Percentiles rank a stretch among this genome's conserved stretches.
Evolutionary conservation across 2,113 vertebrate genomes (phyloP).

Genomic region (Anser brachyrhynchus): DNA sequence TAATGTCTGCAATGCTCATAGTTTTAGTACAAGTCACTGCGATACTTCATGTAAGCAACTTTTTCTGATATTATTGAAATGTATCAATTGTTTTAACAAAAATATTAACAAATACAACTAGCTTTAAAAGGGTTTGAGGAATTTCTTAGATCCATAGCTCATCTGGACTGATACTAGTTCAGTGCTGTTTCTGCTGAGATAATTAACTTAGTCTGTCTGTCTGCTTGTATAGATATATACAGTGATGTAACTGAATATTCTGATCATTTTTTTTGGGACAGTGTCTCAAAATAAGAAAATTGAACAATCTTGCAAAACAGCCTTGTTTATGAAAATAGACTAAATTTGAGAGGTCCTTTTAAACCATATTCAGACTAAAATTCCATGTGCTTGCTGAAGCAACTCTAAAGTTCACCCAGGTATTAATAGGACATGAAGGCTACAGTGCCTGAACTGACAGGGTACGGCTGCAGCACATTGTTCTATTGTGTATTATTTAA

Average conservation of each 20-base stretch:
- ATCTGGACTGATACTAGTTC: neutral
- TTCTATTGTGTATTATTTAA: neutral
- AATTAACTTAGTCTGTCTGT: neutral
- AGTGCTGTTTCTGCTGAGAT: neutral
- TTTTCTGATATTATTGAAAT: neutral
- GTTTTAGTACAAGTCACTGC: neutral
- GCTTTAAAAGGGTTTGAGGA: neutral
- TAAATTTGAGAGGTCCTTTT: neutral
- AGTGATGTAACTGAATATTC: neutral
- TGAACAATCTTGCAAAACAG: neutral
- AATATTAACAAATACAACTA: neutral
- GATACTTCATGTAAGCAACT: neutral
- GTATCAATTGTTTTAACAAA: neutral
- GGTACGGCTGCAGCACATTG: neutral
- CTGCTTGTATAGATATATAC: neutral
- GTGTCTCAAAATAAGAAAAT: neutral
- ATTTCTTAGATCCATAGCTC: neutral
- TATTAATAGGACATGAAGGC: neutral
- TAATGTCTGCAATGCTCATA: neutral
- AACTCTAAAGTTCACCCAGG: neutral
- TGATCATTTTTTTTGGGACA: neutral
- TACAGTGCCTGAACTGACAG: neutral
- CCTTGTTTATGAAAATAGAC: neutral
- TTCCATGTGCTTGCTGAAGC: neutral
- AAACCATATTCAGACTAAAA: neutral